Percentiles rank a stretch among this genome's conserved stretches.
Evolutionary conservation across 2,113 vertebrate species (phyloP).

Genomic region (Macquaria ambigua): DNA sequence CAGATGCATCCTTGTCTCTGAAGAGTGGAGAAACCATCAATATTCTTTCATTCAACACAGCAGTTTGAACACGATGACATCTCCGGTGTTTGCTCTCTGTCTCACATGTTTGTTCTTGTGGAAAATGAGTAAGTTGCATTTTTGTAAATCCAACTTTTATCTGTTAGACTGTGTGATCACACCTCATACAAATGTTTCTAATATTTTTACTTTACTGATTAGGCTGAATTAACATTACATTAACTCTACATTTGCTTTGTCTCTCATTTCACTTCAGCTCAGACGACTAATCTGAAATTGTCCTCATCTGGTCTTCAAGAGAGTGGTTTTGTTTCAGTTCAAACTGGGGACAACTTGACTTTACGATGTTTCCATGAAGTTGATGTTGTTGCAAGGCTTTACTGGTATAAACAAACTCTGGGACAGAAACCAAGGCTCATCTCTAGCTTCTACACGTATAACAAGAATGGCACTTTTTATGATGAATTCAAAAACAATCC

Average conservation of each 20-base stretch:
- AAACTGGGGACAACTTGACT: conserved; percentile 33
- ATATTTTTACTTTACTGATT: neutral
- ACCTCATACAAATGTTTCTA: neutral
- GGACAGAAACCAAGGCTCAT: conserved; percentile 50
- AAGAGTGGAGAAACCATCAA: neutral
- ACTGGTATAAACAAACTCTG: conserved; percentile 63
- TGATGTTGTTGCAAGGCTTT: neutral
- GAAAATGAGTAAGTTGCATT: conserved; percentile 11
- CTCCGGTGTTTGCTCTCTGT: neutral
- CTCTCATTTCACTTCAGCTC: conserved; percentile 20
- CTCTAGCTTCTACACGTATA: neutral
- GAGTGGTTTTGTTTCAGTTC: conserved; percentile 9
- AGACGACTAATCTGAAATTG: neutral
- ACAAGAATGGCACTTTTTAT: neutral
- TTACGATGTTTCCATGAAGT: conserved; percentile 5
- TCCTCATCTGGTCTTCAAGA: neutral
- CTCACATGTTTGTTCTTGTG: neutral
- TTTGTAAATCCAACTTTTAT: no score
- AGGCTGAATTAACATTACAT: neutral
- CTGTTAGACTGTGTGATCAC: neutral
- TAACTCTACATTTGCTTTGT: neutral
- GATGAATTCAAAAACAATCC: conserved; percentile 44
- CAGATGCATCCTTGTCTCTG: neutral
- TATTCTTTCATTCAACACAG: conserved; percentile 7
- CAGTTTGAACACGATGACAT: neutral